Evolutionary conservation across 2,113 vertebrate genomes (phyloP).

Genomic region (Antechinus flavipes): DNA sequence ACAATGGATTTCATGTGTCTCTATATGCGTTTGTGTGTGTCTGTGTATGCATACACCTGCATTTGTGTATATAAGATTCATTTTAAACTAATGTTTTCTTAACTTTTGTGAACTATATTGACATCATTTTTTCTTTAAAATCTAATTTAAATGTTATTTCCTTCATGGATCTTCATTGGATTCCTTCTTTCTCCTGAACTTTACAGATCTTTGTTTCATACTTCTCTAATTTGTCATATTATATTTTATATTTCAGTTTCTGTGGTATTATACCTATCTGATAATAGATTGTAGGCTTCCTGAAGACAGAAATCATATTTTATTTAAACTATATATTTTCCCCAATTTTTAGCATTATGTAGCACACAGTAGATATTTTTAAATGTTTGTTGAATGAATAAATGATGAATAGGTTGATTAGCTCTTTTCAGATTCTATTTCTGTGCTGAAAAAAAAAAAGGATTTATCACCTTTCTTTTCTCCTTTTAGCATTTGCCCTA

Average conservation of each 20-base stretch:
- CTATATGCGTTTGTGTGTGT: background rate
- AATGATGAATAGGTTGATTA: background rate
- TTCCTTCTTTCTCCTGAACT: background rate
- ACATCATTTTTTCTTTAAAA: background rate
- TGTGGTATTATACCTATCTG: background rate
- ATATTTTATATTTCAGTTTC: background rate
- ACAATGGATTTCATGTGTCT: background rate
- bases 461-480: background rate
- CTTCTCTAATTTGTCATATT: background rate
- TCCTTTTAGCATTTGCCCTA: background rate
- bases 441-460: background rate
- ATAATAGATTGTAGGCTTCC: background rate
- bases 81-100: background rate
- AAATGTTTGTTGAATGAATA: background rate
- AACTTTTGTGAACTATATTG: background rate
- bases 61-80: background rate
- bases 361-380: background rate
- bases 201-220: background rate
- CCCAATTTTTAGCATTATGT: background rate
- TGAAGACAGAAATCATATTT: background rate
- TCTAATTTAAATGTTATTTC: background rate
- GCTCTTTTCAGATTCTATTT: background rate
- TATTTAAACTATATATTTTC: background rate
- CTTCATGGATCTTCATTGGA: background rate
- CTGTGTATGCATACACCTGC: background rate